Evolutionary conservation across 1,140 invertebrate species (phyloP).

Genomic region (Drosophila subpulchrella): DNA sequence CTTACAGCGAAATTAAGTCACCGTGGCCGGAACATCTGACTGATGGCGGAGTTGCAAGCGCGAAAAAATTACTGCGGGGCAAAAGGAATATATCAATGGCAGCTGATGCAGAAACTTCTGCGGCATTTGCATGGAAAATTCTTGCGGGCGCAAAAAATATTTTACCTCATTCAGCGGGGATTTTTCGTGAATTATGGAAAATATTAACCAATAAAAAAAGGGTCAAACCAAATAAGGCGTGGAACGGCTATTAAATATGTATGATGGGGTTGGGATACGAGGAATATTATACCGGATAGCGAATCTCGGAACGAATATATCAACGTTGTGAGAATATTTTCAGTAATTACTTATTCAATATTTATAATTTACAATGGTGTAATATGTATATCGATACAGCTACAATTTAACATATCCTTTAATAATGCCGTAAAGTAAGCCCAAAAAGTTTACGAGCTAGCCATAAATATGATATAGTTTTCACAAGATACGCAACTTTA

Average conservation of each 20-base stretch:
- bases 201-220: conserved; percentile 1
- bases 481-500: no score
- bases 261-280: neutral
- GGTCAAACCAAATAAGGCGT: neutral
- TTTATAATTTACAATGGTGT: neutral
- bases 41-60: conserved; percentile 27
- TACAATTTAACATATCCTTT: neutral
- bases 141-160: conserved; percentile 2
- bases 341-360: neutral
- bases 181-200: conserved; percentile 10
- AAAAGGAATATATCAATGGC: conserved; percentile 23
- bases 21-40: conserved; percentile 21
- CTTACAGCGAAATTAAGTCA: conserved; percentile 61
- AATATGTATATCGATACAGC: neutral
- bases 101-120: conserved; percentile 18
- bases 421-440: neutral
- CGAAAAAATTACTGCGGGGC: conserved; percentile 10
- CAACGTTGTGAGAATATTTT: neutral
- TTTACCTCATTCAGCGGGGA: neutral
- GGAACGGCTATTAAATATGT: neutral
- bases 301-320: neutral
- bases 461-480: conserved; percentile 5
- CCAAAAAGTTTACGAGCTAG: conserved; percentile 18
- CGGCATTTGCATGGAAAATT: conserved; percentile 5
- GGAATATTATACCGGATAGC: neutral